Percentiles rank a stretch among this genome's conserved stretches.
Conservation (phyloP, 2,797 vertebrate genomes). For the Masticophis lateralis region DNA sequence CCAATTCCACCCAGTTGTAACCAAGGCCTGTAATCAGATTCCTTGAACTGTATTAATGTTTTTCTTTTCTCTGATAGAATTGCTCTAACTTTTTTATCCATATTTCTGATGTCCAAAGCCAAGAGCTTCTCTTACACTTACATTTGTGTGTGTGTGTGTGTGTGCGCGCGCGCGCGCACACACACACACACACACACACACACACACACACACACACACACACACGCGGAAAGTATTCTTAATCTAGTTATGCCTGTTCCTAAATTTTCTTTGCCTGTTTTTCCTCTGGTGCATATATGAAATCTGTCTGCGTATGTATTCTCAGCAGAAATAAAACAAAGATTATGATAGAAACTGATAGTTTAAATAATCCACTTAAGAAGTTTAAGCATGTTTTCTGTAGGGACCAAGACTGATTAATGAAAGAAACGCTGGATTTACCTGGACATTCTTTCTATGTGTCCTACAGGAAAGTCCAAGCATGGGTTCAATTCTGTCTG, state of each 20-base stretch:
- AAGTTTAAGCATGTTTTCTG: not conserved
- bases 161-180: too few relatives aligned
- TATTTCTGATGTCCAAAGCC: not conserved
- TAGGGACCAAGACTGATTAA: not conserved
- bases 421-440: not conserved
- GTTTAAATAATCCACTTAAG: not conserved
- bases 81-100: not conserved
- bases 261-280: not conserved
- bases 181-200: too few relatives aligned
- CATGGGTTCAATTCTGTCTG: too few relatives aligned
- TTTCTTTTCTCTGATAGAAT: not conserved
- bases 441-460: too few relatives aligned
- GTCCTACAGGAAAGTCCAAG: too few relatives aligned
- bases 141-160: too few relatives aligned
- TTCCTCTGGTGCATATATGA: not conserved
- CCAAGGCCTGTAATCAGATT: not conserved
- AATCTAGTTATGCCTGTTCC: not conserved
- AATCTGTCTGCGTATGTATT: not conserved
- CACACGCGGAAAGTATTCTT: not conserved
- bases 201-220: too few relatives aligned
- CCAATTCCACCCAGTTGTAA: slow-evolving; percentile 10
- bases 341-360: not conserved
- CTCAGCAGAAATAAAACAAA: not conserved
- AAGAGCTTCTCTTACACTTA: not conserved
- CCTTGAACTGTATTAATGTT: not conserved